Evolutionary conservation across 2,113 vertebrate genomes (phyloP).

Genomic region (Myotis lucifugus): DNA sequence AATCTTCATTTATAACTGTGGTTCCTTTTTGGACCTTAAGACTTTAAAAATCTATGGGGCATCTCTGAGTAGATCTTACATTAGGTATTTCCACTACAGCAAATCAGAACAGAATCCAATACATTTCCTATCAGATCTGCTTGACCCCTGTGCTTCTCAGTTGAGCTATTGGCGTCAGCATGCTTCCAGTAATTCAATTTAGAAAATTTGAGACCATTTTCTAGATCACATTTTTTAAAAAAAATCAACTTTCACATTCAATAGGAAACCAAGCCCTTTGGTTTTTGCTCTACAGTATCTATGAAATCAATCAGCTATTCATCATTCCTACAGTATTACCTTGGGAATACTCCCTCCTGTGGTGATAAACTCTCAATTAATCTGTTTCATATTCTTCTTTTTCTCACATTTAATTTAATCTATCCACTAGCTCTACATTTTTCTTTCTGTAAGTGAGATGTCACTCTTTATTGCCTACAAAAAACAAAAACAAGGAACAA

Average conservation of each 20-base stretch:
- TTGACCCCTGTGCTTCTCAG: background rate
- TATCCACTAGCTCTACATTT: background rate
- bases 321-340: background rate
- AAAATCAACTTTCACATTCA: constrained; percentile 2
- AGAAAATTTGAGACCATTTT: background rate
- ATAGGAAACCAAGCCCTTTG: background rate
- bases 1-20: background rate
- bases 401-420: background rate
- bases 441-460: background rate
- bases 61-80: background rate
- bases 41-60: background rate
- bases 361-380: background rate
- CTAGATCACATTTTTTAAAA: background rate
- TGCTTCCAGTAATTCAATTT: background rate
- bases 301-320: background rate
- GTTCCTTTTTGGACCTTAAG: background rate
- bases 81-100: background rate
- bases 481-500: background rate
- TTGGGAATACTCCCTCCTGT: background rate
- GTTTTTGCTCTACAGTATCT: background rate
- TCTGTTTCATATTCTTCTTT: background rate
- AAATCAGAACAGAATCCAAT: background rate
- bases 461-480: background rate
- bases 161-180: background rate
- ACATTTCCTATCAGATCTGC: background rate